These are phyloP conservation scores for Pyrrhura leucotis DNA, from an alignment of 2,797 vertebrate species.

Conservation along the genomic window DNA sequence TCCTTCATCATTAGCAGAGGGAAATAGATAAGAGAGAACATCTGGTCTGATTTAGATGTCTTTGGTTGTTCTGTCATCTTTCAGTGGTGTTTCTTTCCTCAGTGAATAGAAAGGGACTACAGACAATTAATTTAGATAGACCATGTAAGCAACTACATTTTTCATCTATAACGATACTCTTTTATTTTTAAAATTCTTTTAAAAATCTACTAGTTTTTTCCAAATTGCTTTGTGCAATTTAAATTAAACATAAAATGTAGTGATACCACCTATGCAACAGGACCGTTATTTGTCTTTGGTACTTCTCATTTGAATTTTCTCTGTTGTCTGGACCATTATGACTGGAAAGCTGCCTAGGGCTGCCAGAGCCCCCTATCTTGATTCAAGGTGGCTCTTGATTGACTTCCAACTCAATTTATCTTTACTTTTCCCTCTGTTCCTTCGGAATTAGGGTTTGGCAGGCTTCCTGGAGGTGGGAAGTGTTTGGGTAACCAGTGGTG, in stretches of 20 bases:
- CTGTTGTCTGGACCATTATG: not conserved
- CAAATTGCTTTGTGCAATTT: not conserved
- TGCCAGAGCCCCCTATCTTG: not conserved
- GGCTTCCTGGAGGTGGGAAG: not conserved
- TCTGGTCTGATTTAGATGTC: not conserved
- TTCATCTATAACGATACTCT: not conserved
- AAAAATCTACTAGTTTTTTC: not conserved
- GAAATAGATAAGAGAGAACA: not conserved
- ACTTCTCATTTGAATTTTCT: not conserved
- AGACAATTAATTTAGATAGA: not conserved
- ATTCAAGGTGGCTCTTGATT: not conserved
- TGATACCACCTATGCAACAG: not conserved
- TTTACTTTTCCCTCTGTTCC: not conserved
- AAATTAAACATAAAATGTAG: not conserved
- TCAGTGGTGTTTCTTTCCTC: not conserved
- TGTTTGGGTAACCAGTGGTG: not conserved
- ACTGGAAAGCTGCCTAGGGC: not conserved
- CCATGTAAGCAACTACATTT: not conserved
- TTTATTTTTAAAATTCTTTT: not conserved
- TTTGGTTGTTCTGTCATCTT: not conserved
- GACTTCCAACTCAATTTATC: not conserved
- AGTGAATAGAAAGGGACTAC: not conserved
- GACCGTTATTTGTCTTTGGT: not conserved
- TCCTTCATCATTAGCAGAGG: not conserved
- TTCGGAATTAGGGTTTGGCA: not conserved